Conservation (phyloP, 2,888 invertebrate genomes). For the Achlya flavicornis region DNA sequence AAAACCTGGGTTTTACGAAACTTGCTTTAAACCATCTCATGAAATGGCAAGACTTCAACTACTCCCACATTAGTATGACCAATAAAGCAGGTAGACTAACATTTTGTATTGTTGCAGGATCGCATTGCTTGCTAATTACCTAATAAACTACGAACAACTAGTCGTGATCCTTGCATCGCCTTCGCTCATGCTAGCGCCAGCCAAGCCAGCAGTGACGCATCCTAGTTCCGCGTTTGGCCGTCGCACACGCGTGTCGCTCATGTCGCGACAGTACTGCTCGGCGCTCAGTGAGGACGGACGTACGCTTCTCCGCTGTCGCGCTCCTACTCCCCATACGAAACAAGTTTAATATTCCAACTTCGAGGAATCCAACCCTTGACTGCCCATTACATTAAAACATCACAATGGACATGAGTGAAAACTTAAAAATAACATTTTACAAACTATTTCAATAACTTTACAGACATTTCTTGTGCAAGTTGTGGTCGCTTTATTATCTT, state of each 20-base stretch:
- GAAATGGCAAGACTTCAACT: too few relatives aligned
- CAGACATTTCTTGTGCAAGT: constrained; percentile 66
- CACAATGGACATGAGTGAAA: constrained; percentile 65
- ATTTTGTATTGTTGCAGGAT: constrained; percentile 19
- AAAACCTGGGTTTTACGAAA: too few relatives aligned
- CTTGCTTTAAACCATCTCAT: too few relatives aligned
- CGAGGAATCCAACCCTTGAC: constrained; percentile 35
- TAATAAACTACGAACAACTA: constrained; percentile 50
- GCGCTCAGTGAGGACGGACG: constrained; percentile 66
- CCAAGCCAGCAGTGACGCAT: constrained; percentile 52
- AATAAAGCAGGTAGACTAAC: background rate
- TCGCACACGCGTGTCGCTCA: constrained; percentile 59
- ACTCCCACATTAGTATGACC: too few relatives aligned
- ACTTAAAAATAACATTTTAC: constrained; percentile 48
- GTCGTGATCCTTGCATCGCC: constrained; percentile 60
- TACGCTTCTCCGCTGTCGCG: constrained; percentile 44
- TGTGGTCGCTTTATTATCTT: constrained; percentile 68
- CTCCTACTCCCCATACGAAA: constrained; percentile 62
- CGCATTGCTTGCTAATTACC: constrained; percentile 45
- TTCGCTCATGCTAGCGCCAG: constrained; percentile 21
- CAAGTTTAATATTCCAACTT: constrained; percentile 66
- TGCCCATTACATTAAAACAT: constrained; percentile 35
- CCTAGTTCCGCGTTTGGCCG: constrained; percentile 64
- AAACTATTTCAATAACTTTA: constrained; percentile 53
- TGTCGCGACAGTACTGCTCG: constrained; percentile 64